These are phyloP conservation scores for Whitmania pigra DNA, from an alignment of 1,140 invertebrate genomes.

Conservation along the genomic window DNA sequence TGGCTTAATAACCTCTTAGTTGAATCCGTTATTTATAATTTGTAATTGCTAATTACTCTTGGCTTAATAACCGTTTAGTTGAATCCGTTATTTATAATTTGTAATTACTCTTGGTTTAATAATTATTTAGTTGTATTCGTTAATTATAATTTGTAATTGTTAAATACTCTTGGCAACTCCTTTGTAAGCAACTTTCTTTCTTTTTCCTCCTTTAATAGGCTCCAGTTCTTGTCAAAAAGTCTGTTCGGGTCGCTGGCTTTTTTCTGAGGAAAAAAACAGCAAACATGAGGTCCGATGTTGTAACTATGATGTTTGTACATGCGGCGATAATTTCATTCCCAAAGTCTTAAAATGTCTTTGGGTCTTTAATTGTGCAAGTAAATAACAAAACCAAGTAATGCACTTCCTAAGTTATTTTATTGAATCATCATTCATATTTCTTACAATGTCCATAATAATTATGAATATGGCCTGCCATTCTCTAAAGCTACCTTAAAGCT, in stretches of 20 bases:
- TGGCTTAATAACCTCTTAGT: slow-evolving; percentile 25
- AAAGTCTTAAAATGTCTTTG: no score
- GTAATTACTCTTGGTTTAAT: not conserved
- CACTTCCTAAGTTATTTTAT: no score
- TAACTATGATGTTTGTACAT: no score
- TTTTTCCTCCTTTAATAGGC: slow-evolving; percentile 67
- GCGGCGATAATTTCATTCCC: no score
- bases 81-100: not conserved
- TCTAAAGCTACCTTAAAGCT: no score
- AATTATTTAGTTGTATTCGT: not conserved
- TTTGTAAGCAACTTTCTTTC: slow-evolving; percentile 61
- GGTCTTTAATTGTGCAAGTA: not conserved
- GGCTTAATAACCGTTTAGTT: slow-evolving; percentile 26
- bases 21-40: not conserved
- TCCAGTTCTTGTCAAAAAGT: slow-evolving; percentile 62
- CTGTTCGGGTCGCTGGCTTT: slow-evolving; percentile 61
- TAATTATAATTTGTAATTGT: not conserved
- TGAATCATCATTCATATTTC: no score
- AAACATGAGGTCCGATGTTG: no score
- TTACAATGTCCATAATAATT: no score
- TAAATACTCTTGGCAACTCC: slow-evolving; percentile 40
- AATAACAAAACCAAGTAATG: no score
- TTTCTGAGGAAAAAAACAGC: slow-evolving; percentile 29
- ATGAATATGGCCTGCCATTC: no score
- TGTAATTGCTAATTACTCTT: slow-evolving; percentile 29